phyloP scores from a whole-genome alignment of 2,888 invertebrate genomes.

The Drosophila longiperda region DNA sequence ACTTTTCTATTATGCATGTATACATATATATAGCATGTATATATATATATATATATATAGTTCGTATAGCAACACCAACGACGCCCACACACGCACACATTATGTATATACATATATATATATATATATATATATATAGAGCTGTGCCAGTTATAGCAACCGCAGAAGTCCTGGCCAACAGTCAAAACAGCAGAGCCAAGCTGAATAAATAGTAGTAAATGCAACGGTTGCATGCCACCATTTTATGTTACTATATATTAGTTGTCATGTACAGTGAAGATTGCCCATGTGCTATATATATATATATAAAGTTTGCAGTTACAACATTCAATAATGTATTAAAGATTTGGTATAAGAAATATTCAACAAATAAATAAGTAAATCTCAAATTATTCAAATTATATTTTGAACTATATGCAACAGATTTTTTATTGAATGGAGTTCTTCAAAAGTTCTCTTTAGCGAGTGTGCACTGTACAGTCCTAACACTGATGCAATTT shows the following conservation, averaged over 20 bases:
- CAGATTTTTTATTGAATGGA: neutral
- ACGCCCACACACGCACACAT: conserved; percentile 21
- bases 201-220: conserved; percentile 50
- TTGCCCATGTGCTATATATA: neutral
- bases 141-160: conserved; percentile 49
- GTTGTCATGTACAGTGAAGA: conserved; percentile 29
- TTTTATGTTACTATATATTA: conserved; percentile 19
- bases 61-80: conserved; percentile 19
- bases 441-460: neutral
- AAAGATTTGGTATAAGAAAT: neutral
- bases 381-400: neutral
- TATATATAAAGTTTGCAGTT: neutral
- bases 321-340: neutral
- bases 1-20: conserved; percentile 15
- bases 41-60: conserved; percentile 13
- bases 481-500: conserved; percentile 58
- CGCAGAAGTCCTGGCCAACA: conserved; percentile 30
- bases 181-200: conserved; percentile 11
- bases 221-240: conserved; percentile 54
- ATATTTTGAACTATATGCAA: neutral
- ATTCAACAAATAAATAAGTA: neutral
- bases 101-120: neutral
- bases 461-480: conserved; percentile 36
- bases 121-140: neutral
- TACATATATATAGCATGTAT: neutral